Conservation (phyloP, 2,888 invertebrate species). For the Tinea trinotella region DNA sequence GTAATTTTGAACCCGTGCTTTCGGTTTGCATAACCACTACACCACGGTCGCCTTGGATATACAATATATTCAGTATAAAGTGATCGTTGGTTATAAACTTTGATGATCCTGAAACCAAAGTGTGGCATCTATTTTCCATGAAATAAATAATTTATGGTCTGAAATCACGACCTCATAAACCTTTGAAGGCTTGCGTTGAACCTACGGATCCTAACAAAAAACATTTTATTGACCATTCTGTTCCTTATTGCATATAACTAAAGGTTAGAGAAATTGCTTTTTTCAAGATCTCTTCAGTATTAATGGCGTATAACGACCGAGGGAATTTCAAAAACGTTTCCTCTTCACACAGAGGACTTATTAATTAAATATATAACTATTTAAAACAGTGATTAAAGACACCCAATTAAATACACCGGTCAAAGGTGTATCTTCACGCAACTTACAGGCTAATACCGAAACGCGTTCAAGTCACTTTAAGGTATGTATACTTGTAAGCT, state of each 20-base stretch:
- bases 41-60: no score
- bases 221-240: background rate
- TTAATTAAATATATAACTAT: no score
- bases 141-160: slow-evolving; percentile 9
- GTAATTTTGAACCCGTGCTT: no score
- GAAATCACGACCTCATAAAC: slow-evolving; percentile 10
- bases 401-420: no score
- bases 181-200: background rate
- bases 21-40: no score
- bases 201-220: background rate
- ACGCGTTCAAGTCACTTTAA: no score
- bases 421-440: no score
- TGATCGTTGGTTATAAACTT: background rate
- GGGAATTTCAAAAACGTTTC: background rate
- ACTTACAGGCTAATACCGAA: no score
- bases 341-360: no score
- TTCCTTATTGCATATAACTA: slow-evolving; percentile 7
- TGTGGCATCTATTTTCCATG: slow-evolving; percentile 6
- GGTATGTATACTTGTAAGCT: no score
- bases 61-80: no score
- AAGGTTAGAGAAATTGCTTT: slow-evolving; percentile 5
- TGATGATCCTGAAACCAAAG: background rate
- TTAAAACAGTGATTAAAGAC: no score
- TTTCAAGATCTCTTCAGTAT: background rate
- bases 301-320: background rate